Conservation (phyloP, 2,113 vertebrate species). For the Probosciger aterrimus region DNA sequence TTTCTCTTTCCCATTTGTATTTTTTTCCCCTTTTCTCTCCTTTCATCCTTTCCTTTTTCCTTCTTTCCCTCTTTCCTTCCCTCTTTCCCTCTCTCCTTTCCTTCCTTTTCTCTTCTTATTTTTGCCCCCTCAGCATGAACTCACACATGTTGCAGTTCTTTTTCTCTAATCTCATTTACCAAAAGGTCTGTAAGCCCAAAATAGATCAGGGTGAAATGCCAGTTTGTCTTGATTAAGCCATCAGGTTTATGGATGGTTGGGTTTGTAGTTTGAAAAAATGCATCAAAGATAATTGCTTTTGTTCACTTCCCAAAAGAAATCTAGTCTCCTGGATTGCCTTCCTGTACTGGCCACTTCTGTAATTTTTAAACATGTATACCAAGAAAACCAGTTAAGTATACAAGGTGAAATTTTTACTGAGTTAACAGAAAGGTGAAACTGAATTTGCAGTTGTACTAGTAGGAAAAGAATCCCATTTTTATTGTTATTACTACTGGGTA, state of each 20-base stretch:
- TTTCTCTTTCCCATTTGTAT: not conserved
- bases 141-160: not conserved
- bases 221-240: not conserved
- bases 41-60: not conserved
- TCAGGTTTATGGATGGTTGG: not conserved
- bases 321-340: not conserved
- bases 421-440: not conserved
- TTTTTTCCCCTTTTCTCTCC: not conserved
- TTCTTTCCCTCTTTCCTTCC: not conserved
- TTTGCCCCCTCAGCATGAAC: not conserved
- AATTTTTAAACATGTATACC: not conserved
- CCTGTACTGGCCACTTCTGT: not conserved
- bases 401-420: not conserved
- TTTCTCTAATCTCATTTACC: not conserved
- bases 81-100: not conserved
- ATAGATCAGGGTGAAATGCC: not conserved
- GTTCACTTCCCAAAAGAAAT: not conserved
- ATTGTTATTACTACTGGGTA: not conserved
- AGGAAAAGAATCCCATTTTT: not conserved
- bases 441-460: not conserved
- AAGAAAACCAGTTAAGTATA: not conserved
- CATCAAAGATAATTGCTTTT: not conserved
- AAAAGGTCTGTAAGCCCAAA: not conserved
- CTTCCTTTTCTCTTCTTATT: not conserved
- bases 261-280: not conserved